Percentiles rank a stretch among this genome's conserved stretches.
These are phyloP conservation scores for Spinibarbus caldwelli DNA, from an alignment of 2,797 vertebrate genomes.

Conservation along the genomic window DNA sequence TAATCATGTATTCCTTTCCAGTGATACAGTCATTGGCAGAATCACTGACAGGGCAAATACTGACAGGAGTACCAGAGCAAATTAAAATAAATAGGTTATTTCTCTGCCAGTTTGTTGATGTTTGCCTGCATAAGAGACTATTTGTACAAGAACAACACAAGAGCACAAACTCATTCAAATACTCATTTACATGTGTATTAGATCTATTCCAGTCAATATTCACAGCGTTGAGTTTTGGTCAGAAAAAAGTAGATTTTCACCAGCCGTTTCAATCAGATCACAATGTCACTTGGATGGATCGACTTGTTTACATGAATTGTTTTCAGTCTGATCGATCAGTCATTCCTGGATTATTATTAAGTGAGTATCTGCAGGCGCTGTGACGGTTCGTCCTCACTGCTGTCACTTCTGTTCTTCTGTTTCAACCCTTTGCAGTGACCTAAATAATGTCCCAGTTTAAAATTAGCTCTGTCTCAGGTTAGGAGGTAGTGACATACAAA, in stretches of 20 bases:
- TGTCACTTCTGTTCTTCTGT: neutral
- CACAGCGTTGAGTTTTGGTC: neutral
- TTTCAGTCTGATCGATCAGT: neutral
- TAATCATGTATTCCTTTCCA: too few species aligned
- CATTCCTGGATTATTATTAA: neutral
- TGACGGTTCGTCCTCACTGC: too few species aligned
- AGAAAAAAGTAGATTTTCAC: neutral
- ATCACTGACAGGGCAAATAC: too few species aligned
- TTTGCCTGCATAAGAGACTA: neutral
- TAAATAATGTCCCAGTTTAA: slow-evolving; percentile 18
- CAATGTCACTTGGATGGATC: neutral
- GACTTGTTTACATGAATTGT: neutral
- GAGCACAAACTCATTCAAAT: neutral
- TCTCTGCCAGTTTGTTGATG: neutral
- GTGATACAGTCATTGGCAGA: too few species aligned
- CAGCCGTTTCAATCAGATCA: too few species aligned
- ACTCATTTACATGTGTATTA: neutral
- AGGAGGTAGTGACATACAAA: neutral
- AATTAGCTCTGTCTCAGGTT: neutral
- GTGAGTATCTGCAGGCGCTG: neutral
- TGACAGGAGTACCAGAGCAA: too few species aligned
- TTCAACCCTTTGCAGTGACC: slow-evolving; percentile 9
- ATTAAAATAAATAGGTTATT: neutral
- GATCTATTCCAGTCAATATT: neutral
- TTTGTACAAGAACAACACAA: neutral